Base-by-base conservation (phyloP, 2,113 vertebrate genomes). In the Clupea harengus region DNA sequence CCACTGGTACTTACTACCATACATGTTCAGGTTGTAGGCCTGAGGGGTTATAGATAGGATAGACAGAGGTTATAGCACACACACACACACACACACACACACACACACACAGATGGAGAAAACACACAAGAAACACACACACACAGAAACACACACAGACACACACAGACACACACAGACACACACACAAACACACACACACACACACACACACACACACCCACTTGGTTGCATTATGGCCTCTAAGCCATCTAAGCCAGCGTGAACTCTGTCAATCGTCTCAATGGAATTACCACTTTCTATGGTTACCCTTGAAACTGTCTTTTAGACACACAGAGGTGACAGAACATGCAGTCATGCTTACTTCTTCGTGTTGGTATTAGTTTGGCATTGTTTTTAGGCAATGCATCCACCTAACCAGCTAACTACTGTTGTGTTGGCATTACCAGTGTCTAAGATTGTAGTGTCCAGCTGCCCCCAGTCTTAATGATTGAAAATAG, bases 1-100 rank as follows among this genome's bases (percentile, higher is more conserved):
- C 98, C 98, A 99, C 88, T 99, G 98, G 90, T 99, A 99, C 86
- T 99, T 99, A 93, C 96, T 99, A 75, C 98, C 98, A 44, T 94
- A 99, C 98, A 99, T 97, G 91, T 97, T 98, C 92, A 98, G 95
- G 88, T 98, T 96, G 85, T 96, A 99, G 0, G 98, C 98, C 98
- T 99, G 49, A 10, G 15, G 84, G 57, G 20, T 6, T 3, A 22
- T 60, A 22, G 54, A 60, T 60, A 7, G 54, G 20, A 57, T 5
- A 64, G 39, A 39, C 39, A 39, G 39, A 39, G 39, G 39, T 39
- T 39, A 39, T 39, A 39, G 39, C 22, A 64, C 60, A 64, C 60
- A 25, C 60, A 64, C 60, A 64, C 60, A 64, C n/a, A 64, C 60
- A 64, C 60, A 28, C 64, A 67, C n/a, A 67, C 64, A 67, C 64